These are phyloP conservation scores for Parambassis ranga DNA, from an alignment of 2,797 vertebrate species.

Conservation along the genomic window DNA sequence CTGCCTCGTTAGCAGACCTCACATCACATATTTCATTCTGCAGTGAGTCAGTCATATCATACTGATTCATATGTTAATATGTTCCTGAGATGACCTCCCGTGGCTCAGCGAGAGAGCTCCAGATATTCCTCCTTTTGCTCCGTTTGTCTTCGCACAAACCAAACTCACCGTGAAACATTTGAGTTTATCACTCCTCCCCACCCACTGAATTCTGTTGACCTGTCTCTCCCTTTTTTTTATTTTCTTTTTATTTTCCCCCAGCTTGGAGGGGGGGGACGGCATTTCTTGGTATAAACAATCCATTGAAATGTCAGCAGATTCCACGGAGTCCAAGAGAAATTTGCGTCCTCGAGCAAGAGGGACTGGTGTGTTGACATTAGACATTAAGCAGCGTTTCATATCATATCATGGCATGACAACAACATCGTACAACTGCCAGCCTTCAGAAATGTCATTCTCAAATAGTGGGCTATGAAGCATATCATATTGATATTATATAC, in stretches of 20 bases:
- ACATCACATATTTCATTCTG: constrained; percentile 27
- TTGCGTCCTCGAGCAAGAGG: constrained; percentile 23
- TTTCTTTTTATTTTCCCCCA: constrained; percentile 1
- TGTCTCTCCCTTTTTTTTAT: constrained; percentile 16
- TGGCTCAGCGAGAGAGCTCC: not conserved
- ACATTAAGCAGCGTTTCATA: constrained; percentile 56
- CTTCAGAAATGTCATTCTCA: constrained; percentile 50
- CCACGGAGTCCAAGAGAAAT: constrained; percentile 40
- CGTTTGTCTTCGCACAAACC: constrained; percentile 14
- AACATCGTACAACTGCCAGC: constrained; percentile 10
- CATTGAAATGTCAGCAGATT: constrained; percentile 67
- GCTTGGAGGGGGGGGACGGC: constrained; percentile 24
- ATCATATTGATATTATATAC: constrained; percentile 30
- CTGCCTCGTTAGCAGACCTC: constrained; percentile 25
- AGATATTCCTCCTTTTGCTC: constrained; percentile 25
- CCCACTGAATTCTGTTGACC: constrained; percentile 45
- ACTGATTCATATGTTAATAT: constrained; percentile 66
- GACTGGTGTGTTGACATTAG: constrained; percentile 54
- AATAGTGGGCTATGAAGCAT: constrained; percentile 24
- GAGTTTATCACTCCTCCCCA: constrained; percentile 38
- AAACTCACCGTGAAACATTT: constrained; percentile 25
- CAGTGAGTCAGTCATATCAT: constrained; percentile 27
- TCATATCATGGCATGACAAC: constrained; percentile 41
- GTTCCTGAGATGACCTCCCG: constrained; percentile 38
- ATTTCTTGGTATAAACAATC: constrained; percentile 62